Evolutionary conservation across 2,888 invertebrate genomes (phyloP).

Genomic region (Neuroscelio doddi): DNA sequence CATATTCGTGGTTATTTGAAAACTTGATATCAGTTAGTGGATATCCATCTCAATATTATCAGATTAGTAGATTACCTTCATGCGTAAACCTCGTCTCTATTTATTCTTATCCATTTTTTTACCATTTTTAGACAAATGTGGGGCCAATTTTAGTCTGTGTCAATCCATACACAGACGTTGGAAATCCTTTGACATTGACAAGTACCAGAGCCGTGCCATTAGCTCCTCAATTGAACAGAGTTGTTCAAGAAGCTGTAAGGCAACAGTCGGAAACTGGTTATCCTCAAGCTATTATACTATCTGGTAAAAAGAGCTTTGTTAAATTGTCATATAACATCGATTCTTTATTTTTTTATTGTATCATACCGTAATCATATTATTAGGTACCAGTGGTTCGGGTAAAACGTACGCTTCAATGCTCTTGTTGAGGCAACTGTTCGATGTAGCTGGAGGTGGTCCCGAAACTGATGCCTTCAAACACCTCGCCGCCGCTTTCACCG

Average conservation of each 20-base stretch:
- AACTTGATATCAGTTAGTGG: too few species aligned
- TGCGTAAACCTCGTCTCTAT: too few species aligned
- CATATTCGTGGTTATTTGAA: neutral
- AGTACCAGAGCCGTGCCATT: slow-evolving; percentile 83
- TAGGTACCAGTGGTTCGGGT: slow-evolving; percentile 92
- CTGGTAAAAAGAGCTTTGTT: slow-evolving; percentile 76
- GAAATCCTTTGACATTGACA: slow-evolving; percentile 89
- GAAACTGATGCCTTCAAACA: slow-evolving; percentile 98
- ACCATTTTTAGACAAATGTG: slow-evolving; percentile 95
- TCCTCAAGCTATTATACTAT: slow-evolving; percentile 94
- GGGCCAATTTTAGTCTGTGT: slow-evolving; percentile 92
- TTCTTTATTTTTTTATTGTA: slow-evolving; percentile 12
- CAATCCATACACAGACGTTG: slow-evolving; percentile 90
- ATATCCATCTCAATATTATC: too few species aligned
- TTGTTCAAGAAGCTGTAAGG: slow-evolving; percentile 92
- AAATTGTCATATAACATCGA: neutral
- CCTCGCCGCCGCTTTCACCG: slow-evolving; percentile 95
- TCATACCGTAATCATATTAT: slow-evolving; percentile 37
- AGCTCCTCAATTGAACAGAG: slow-evolving; percentile 87
- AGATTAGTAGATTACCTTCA: too few species aligned
- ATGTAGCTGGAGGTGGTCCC: slow-evolving; percentile 94
- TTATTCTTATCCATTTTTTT: too few species aligned
- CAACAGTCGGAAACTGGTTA: slow-evolving; percentile 96
- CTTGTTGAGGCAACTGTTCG: slow-evolving; percentile 90
- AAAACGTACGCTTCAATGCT: slow-evolving; percentile 96